Evolutionary conservation across 2,797 vertebrate species (phyloP), one percentile per base, ranked within the genome.

Genomic region (Rhincodon typus): DNA sequence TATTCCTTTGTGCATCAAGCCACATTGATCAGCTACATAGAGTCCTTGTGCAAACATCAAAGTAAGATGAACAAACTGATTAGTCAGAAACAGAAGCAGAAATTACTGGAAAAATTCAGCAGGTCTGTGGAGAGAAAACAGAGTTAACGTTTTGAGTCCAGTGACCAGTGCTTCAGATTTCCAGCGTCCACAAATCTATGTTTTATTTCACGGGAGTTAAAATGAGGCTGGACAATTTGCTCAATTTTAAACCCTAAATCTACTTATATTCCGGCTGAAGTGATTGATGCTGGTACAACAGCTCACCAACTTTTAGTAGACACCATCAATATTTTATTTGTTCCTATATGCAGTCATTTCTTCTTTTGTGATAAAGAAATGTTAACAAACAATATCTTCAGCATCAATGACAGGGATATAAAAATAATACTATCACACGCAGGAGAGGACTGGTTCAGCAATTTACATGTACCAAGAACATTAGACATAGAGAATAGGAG

Each of bases 261-360:
- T 74, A 17, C 77, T 12, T 94, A 87, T 30, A 87, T 95, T 82
- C 62, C 95, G 96, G 86, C 96, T 95, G 96, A 96, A 66, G 96
- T 97, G 66, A 74, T 96, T 87, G 96, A 86, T 77, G 95, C 97
- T 4, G 91, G 96, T 4, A 95, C 1, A 8, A 25, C 90, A 50
- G 96, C 96, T 0, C 25, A 0, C 95, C 4, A 96, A 96, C 91
- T 98, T 98, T 96, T 82, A 96, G 96, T 97, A 10, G 96, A 96
- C 4, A 74, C 97, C 12, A 97, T 97, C 53, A 97, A 98, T 87
- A 97, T 97, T 50, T 66, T 97, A 0, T 98, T 97, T 96, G 97
- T 97, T 96, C 97, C 98, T 0, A 57, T 96, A 4, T 97, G 98
- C 4, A 97, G 97, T 42, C 97, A 97, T 96, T 98, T 97, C 0